Conservation (phyloP, 35 echinoderm and acorn worm genomes). For the Antedon bifida region DNA sequence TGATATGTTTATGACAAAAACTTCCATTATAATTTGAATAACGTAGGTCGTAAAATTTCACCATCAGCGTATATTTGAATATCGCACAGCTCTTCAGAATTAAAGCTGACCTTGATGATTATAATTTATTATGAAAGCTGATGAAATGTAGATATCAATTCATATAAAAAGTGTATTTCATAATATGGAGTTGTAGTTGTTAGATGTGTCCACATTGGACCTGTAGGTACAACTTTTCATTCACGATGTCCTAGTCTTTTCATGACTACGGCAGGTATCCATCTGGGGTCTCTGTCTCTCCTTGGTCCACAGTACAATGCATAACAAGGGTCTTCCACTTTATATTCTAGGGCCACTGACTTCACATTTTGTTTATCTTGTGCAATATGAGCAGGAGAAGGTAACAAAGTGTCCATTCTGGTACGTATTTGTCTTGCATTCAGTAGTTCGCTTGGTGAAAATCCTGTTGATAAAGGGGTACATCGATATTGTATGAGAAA, state of each 20-base stretch:
- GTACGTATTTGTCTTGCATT: slow-evolving; percentile 28
- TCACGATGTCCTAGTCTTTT: neutral
- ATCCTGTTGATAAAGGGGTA: slow-evolving; percentile 44
- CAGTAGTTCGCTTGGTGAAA: slow-evolving; percentile 42
- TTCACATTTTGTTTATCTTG: slow-evolving; percentile 28
- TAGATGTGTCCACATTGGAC: neutral
- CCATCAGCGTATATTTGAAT: no score
- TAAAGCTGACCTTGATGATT: no score
- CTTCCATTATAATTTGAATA: no score
- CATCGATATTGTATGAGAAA: slow-evolving; percentile 40
- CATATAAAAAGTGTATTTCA: no score
- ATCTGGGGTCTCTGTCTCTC: neutral
- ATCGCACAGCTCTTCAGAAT: no score
- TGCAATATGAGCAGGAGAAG: slow-evolving; percentile 25
- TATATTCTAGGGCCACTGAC: neutral
- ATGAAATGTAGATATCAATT: no score
- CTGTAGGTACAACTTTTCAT: neutral
- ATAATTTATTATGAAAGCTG: no score
- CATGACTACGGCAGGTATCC: neutral
- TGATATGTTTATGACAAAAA: no score
- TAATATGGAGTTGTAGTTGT: neutral
- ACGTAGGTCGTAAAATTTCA: no score
- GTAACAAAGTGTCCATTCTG: slow-evolving; percentile 30
- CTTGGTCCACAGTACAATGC: neutral
- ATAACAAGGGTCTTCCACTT: neutral